Evolutionary conservation across 2,797 vertebrate genomes (phyloP).

Genomic region (Acipenser transmontanus): DNA sequence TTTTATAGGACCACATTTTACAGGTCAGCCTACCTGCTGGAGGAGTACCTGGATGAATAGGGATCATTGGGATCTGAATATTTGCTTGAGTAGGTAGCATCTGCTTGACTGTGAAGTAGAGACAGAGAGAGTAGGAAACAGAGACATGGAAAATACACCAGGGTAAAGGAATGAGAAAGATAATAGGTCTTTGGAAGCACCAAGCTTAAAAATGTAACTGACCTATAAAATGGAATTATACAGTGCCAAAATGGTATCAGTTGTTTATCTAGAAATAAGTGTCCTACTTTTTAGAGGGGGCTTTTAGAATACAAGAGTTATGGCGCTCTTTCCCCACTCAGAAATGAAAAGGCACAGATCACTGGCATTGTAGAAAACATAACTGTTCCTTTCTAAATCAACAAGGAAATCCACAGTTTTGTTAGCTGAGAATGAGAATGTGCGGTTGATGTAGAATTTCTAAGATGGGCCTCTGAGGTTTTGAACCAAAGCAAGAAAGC

Average conservation of each 20-base stretch:
- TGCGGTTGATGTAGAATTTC: background rate
- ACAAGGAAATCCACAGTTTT: background rate
- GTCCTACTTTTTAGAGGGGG: background rate
- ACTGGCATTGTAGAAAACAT: background rate
- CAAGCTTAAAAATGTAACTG: no score
- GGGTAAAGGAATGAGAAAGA: background rate
- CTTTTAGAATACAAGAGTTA: background rate
- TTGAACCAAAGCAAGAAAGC: slow-evolving; percentile 2
- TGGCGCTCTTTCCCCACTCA: background rate
- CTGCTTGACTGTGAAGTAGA: slow-evolving; percentile 54
- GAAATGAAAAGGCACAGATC: slow-evolving; percentile 1
- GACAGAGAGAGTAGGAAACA: slow-evolving; percentile 29
- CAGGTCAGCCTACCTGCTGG: slow-evolving; percentile 61
- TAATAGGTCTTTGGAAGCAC: no score
- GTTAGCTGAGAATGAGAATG: no score
- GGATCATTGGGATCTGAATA: slow-evolving; percentile 41
- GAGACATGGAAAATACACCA: slow-evolving; percentile 15
- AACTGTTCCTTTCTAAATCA: background rate
- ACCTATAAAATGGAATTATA: no score
- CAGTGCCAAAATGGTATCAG: no score
- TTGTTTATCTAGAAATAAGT: no score
- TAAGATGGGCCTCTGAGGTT: background rate
- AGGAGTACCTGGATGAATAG: slow-evolving; percentile 57
- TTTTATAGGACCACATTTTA: slow-evolving; percentile 3
- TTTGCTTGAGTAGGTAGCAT: slow-evolving; percentile 47